Evolutionary conservation across 2,888 invertebrate species (phyloP).

Genomic region (Dioctria linearis): DNA sequence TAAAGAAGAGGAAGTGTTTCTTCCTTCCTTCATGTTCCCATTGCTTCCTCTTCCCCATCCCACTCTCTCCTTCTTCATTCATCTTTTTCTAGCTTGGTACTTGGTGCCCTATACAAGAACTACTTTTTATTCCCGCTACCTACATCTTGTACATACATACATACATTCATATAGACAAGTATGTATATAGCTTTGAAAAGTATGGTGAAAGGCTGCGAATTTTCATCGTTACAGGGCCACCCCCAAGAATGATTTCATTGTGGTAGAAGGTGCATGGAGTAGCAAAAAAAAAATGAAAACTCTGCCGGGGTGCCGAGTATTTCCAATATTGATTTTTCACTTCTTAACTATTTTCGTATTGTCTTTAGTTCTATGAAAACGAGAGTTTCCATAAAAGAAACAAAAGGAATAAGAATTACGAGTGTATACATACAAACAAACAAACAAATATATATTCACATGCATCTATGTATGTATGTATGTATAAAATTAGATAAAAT

Average conservation of each 20-base stretch:
- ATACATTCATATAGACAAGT: too few species aligned
- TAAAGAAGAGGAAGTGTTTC: slow-evolving; percentile 20
- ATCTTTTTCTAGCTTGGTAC: slow-evolving; percentile 10
- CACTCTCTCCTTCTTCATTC: slow-evolving; percentile 17
- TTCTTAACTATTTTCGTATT: slow-evolving; percentile 44
- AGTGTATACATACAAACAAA: not conserved
- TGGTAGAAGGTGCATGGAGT: slow-evolving; percentile 1
- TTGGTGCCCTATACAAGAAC: not conserved
- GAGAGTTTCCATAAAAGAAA: not conserved
- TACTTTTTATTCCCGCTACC: slow-evolving; percentile 7
- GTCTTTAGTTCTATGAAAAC: slow-evolving; percentile 24
- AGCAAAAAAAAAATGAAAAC: slow-evolving; percentile 25
- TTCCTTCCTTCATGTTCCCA: not conserved
- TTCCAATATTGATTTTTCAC: slow-evolving; percentile 49
- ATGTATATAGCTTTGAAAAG: not conserved
- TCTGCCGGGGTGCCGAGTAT: slow-evolving; percentile 26
- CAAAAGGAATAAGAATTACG: not conserved
- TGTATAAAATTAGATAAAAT: slow-evolving; percentile 36
- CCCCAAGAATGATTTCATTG: not conserved
- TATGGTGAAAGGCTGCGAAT: slow-evolving; percentile 11
- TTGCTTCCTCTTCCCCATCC: slow-evolving; percentile 1
- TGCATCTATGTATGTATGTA: not conserved
- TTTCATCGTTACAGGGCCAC: slow-evolving; percentile 7
- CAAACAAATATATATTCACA: not conserved
- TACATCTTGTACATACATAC: too few species aligned